Conservation (phyloP, 2,113 vertebrate species). For the Alligator sinensis region DNA sequence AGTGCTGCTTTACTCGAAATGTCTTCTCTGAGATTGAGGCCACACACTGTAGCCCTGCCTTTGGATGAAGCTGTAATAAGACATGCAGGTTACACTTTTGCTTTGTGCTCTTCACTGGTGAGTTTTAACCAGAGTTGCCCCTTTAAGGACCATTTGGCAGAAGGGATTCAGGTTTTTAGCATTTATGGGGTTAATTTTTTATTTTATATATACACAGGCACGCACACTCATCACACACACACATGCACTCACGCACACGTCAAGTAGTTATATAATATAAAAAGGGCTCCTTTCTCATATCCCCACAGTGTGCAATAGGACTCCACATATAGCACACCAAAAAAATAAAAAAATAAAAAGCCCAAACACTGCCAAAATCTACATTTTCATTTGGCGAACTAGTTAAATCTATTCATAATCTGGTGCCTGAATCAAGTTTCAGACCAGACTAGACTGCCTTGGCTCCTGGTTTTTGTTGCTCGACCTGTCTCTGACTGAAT, state of each 20-base stretch:
- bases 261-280: constrained; percentile 89
- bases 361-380: constrained; percentile 87
- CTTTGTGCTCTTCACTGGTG: not conserved
- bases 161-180: constrained; percentile 7
- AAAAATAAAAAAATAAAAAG: constrained; percentile 76
- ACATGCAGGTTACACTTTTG: not conserved
- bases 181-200: constrained; percentile 82
- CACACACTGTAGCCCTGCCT: not conserved
- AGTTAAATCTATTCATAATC: constrained; percentile 88
- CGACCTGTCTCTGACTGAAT: constrained; percentile 83
- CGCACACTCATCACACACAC: not conserved
- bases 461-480: constrained; percentile 87
- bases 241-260: constrained; percentile 34
- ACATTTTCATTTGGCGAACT: constrained; percentile 92
- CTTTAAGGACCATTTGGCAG: not conserved
- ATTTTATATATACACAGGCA: constrained; percentile 66
- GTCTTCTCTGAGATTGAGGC: not conserved
- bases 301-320: constrained; percentile 76
- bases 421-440: constrained; percentile 87
- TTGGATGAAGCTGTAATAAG: not conserved
- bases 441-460: constrained; percentile 84
- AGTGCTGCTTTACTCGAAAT: not conserved
- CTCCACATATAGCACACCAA: constrained; percentile 78
- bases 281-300: constrained; percentile 87
- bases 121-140: not conserved